phyloP scores from a whole-genome alignment of 2,113 vertebrate species.

The Hippoglossus stenolepis region DNA sequence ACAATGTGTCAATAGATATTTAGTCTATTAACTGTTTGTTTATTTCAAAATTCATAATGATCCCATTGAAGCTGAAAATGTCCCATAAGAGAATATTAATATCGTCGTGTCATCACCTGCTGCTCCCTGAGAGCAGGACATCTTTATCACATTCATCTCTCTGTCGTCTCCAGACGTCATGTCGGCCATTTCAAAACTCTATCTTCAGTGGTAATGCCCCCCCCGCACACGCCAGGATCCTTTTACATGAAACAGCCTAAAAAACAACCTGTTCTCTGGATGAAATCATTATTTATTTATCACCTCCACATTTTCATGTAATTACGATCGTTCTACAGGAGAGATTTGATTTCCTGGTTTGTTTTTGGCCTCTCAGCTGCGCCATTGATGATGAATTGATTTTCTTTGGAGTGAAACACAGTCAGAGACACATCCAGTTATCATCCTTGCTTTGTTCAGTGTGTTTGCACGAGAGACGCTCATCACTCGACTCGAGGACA shows the following conservation, averaged over 20 bases:
- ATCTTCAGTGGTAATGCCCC: not conserved
- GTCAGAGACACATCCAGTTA: conserved; percentile 8
- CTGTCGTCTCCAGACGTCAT: not conserved
- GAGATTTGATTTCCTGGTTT: conserved; percentile 24
- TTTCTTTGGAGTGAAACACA: not conserved
- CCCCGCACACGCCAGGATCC: not conserved
- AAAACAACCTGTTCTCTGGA: not conserved
- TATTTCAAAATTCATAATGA: too few species aligned
- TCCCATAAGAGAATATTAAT: too few species aligned
- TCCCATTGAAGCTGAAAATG: too few species aligned
- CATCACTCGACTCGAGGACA: not conserved
- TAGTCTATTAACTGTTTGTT: too few species aligned
- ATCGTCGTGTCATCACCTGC: too few species aligned
- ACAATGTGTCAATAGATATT: too few species aligned
- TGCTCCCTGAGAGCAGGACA: too few species aligned
- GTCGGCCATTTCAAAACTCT: not conserved
- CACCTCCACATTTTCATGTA: conserved; percentile 2
- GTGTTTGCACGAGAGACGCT: too few species aligned
- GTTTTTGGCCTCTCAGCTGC: conserved; percentile 2
- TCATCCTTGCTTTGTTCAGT: conserved; percentile 2
- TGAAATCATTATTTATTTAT: conserved; percentile 14
- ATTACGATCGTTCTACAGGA: not conserved
- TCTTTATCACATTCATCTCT: too few species aligned
- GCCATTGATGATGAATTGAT: conserved; percentile 34
- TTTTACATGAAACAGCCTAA: not conserved